phyloP scores from a whole-genome alignment of 2,888 invertebrate genomes.

The Drosophila melanosoma region DNA sequence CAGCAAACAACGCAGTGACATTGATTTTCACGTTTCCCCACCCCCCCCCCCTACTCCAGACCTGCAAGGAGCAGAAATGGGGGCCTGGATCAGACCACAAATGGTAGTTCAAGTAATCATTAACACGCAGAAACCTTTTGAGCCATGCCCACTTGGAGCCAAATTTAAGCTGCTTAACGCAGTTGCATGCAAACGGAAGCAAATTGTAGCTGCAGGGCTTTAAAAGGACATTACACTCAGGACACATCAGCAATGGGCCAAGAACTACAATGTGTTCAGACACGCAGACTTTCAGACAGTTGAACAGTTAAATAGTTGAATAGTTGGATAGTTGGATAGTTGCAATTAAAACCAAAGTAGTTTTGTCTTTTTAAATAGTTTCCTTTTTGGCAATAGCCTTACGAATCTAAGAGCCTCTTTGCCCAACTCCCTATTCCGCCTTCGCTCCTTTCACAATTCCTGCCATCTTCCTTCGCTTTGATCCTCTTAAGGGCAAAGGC shows the following conservation, averaged over 20 bases:
- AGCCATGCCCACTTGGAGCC: conserved; percentile 25
- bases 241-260: conserved; percentile 46
- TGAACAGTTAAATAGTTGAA: conserved; percentile 42
- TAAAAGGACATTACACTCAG: conserved; percentile 73
- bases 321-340: conserved; percentile 49
- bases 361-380: conserved; percentile 79
- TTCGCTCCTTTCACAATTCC: background rate
- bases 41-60: too few relatives aligned
- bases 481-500: conserved; percentile 20
- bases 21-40: conserved; percentile 67
- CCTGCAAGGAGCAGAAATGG: conserved; percentile 18
- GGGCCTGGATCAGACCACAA: conserved; percentile 64
- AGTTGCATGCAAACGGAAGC: conserved; percentile 74
- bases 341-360: conserved; percentile 79
- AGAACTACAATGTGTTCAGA: conserved; percentile 66
- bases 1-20: conserved; percentile 77
- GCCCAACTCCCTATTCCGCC: background rate
- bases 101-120: conserved; percentile 76
- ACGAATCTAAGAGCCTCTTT: conserved; percentile 32
- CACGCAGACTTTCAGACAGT: conserved; percentile 56
- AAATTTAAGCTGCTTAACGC: conserved; percentile 73
- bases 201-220: conserved; percentile 61
- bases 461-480: background rate
- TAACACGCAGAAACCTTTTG: conserved; percentile 64
- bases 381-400: conserved; percentile 74